phyloP scores from a whole-genome alignment of 30 jellyfish, hydroid and myxozoan species.

The Chironex yamaguchii region DNA sequence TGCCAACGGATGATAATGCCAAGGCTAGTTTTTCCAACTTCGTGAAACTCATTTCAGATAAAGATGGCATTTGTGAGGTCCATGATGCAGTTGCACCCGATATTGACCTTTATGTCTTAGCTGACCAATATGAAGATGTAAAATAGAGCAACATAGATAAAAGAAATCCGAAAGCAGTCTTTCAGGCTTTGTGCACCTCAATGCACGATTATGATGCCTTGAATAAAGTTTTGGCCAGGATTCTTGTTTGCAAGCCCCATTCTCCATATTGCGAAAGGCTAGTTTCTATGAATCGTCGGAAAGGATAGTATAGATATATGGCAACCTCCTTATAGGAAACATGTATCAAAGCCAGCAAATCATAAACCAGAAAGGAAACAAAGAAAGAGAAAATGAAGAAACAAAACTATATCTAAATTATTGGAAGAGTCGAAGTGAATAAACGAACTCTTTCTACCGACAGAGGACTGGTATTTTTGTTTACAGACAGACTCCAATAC shows the following conservation, averaged over 20 bases:
- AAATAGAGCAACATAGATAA: conserved; percentile 43
- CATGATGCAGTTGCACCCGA: conserved; percentile 48
- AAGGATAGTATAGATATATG: no score
- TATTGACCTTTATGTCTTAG: conserved; percentile 28
- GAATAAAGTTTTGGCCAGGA: conserved; percentile 45
- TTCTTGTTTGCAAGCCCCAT: conserved; percentile 59
- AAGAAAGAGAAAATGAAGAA: no score
- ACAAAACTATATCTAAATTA: no score
- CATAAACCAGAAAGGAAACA: no score
- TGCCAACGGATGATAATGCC: conserved; percentile 26
- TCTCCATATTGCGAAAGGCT: conserved; percentile 57
- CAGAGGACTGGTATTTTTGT: no score
- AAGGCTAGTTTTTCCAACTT: conserved; percentile 35
- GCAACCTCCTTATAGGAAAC: no score
- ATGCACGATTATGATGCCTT: conserved; percentile 49
- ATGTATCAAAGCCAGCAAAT: no score
- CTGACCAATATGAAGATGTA: conserved; percentile 55
- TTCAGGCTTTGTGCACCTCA: conserved; percentile 61
- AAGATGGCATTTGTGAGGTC: conserved; percentile 34
- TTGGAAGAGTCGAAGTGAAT: no score
- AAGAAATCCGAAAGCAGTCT: conserved; percentile 29
- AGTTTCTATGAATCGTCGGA: conserved; percentile 38
- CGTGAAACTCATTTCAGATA: conserved; percentile 22
- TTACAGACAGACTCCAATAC: no score
- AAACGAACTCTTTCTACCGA: no score